phyloP scores from a whole-genome alignment of 2,113 vertebrate species.

The Mus musculus region GRCm39 chr9:118604001-118604500 shows the following conservation, averaged over 20 bases:
- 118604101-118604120: neutral
- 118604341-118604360: neutral
- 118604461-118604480: neutral
- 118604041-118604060: too few species aligned
- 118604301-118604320: neutral
- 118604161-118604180: neutral
- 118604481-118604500: neutral
- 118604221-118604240: neutral
- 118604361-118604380: neutral
- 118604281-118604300: neutral
- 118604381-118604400: neutral
- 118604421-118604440: neutral
- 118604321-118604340: neutral
- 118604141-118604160: neutral
- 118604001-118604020: neutral
- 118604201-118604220: neutral
- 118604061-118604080: neutral
- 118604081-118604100: neutral
- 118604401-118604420: neutral
- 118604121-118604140: neutral
- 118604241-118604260: too few species aligned
- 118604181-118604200: neutral
- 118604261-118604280: too few species aligned
- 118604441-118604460: neutral
- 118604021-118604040: neutral